Conservation (phyloP, 2,797 vertebrate species). For the Chelon labrosus region DNA sequence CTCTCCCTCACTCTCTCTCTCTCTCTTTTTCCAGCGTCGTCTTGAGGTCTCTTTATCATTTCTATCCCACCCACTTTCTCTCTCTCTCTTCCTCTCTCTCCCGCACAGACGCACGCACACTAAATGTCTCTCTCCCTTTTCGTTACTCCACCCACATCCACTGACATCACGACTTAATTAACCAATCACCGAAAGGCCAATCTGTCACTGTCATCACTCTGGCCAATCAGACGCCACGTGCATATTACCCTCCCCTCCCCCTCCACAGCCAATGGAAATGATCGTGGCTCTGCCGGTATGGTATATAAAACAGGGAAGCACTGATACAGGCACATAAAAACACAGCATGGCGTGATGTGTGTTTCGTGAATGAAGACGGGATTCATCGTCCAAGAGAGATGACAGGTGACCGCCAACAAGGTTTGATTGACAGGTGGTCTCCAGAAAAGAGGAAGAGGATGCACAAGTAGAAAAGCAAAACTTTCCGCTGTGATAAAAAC, state of each 20-base stretch:
- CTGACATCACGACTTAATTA: constrained; percentile 49
- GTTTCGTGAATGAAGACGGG: background rate
- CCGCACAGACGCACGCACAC: constrained; percentile 5
- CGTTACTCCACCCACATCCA: constrained; percentile 33
- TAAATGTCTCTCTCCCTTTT: constrained; percentile 36
- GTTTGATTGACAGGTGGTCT: background rate
- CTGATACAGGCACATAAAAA: background rate
- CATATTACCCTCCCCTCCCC: constrained; percentile 13
- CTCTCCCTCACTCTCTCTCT: constrained; percentile 21
- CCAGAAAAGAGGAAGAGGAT: background rate
- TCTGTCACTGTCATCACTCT: constrained; percentile 80
- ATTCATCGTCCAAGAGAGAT: background rate
- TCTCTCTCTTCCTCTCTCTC: constrained; percentile 22
- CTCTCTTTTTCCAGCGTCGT: constrained; percentile 27
- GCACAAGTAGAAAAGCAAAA: background rate
- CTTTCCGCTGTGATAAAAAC: background rate
- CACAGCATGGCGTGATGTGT: background rate
- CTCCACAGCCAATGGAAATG: constrained; percentile 73
- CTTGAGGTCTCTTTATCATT: constrained; percentile 8
- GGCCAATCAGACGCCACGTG: constrained; percentile 75
- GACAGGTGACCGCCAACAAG: background rate
- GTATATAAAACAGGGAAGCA: constrained; percentile 43
- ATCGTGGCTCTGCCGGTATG: background rate
- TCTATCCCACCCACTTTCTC: constrained; percentile 21
- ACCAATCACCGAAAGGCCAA: constrained; percentile 66